phyloP scores from a whole-genome alignment of 2,113 vertebrate species.

The Oxyruncus cristatus region DNA sequence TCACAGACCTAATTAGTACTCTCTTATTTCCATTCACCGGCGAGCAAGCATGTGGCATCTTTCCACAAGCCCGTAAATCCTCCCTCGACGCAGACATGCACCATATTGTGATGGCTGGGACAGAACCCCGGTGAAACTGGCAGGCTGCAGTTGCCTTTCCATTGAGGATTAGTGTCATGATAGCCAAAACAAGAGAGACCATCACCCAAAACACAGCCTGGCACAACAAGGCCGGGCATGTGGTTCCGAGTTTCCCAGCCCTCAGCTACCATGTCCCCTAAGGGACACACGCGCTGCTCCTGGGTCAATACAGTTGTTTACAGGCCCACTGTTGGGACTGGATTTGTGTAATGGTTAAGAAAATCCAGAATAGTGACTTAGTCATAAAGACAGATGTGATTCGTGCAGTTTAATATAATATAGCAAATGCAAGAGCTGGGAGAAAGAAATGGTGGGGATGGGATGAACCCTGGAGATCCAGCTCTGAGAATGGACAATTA shows the following conservation, averaged over 20 bases:
- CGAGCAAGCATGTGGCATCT: constrained; percentile 18
- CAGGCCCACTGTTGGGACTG: accelerated
- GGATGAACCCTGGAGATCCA: background rate
- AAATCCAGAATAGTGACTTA: background rate
- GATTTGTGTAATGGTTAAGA: background rate
- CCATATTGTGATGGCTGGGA: constrained; percentile 5
- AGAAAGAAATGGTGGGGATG: background rate
- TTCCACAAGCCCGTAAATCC: constrained; percentile 31
- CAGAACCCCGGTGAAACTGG: background rate
- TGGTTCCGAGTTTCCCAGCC: accelerated
- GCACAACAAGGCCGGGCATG: background rate
- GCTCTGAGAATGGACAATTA: background rate
- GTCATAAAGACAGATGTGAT: background rate
- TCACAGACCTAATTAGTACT: constrained; percentile 38
- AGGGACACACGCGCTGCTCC: background rate
- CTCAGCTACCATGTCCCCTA: background rate
- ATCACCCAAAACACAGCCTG: constrained; percentile 38
- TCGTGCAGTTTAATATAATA: background rate
- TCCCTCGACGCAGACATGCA: background rate
- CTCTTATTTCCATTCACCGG: background rate
- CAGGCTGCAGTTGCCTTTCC: background rate
- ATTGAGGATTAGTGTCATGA: background rate
- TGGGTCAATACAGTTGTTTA: background rate
- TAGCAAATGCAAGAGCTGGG: background rate
- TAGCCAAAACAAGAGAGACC: constrained; percentile 39